Percentiles rank a stretch among this genome's conserved stretches.
Evolutionary conservation across 2,888 invertebrate species (phyloP).

Genomic region (Dorcus parallelipipedus): DNA sequence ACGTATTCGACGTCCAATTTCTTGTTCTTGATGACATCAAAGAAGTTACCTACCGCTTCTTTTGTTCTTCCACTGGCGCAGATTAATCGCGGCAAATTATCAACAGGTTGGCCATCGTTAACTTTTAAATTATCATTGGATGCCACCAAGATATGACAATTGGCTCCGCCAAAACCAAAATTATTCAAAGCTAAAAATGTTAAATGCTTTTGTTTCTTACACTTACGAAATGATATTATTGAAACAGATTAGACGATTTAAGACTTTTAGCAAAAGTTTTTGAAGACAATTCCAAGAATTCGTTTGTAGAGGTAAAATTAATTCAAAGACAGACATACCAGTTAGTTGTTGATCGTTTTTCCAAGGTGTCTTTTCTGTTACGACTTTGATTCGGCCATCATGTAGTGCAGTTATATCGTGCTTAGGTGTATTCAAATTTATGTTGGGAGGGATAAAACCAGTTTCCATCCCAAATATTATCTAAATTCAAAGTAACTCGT

Average conservation of each 20-base stretch:
- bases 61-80: slow-evolving; percentile 74
- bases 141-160: slow-evolving; percentile 67
- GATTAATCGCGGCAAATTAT: slow-evolving; percentile 67
- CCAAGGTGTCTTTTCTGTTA: slow-evolving; percentile 69
- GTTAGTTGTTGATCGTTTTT: slow-evolving; percentile 63
- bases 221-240: no score
- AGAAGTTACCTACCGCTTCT: slow-evolving; percentile 62
- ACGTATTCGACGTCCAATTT: slow-evolving; percentile 33
- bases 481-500: neutral
- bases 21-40: slow-evolving; percentile 59
- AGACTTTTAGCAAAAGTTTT: no score
- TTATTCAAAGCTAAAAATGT: slow-evolving; percentile 81
- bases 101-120: slow-evolving; percentile 61
- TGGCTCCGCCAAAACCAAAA: slow-evolving; percentile 89
- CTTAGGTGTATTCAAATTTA: slow-evolving; percentile 60
- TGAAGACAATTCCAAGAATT: no score
- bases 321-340: slow-evolving; percentile 49
- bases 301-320: no score
- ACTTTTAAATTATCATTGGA: slow-evolving; percentile 58
- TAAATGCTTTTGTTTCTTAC: slow-evolving; percentile 40
- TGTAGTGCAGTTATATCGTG: slow-evolving; percentile 59
- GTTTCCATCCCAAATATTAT: slow-evolving; percentile 69
- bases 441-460: slow-evolving; percentile 78
- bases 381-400: slow-evolving; percentile 65
- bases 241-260: no score